Percentiles rank a stretch among this genome's conserved stretches.
phyloP scores from a whole-genome alignment of 2,888 invertebrate species.

The Eupithecia abbreviata region DNA sequence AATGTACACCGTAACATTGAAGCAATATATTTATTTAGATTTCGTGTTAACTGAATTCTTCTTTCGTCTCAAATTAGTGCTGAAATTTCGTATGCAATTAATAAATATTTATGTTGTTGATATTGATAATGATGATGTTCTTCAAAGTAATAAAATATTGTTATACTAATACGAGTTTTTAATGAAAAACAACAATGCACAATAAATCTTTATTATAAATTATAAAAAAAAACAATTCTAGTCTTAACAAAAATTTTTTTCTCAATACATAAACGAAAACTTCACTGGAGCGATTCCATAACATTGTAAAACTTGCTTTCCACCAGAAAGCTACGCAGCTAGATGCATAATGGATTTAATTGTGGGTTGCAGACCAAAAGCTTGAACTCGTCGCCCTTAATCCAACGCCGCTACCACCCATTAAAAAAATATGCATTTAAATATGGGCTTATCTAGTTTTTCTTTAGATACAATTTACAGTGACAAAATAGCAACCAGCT shows the following conservation, averaged over 20 bases:
- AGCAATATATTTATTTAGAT: not conserved
- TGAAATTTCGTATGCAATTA: slow-evolving; percentile 14
- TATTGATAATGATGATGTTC: slow-evolving; percentile 35
- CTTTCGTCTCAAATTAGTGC: not conserved
- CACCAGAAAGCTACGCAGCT: not conserved
- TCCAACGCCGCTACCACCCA: too few species aligned
- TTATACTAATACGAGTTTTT: slow-evolving; percentile 34
- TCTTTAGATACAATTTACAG: too few species aligned
- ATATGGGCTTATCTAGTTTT: too few species aligned
- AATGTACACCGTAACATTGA: slow-evolving; percentile 1
- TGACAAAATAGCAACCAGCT: too few species aligned
- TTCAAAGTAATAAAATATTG: slow-evolving; percentile 47
- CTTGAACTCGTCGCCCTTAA: too few species aligned
- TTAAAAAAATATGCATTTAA: too few species aligned
- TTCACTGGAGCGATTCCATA: slow-evolving; percentile 23
- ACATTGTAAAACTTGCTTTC: slow-evolving; percentile 2
- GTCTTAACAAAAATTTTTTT: slow-evolving; percentile 39
- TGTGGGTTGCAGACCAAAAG: not conserved
- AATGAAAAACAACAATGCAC: slow-evolving; percentile 40
- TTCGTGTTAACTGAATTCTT: not conserved
- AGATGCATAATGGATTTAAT: not conserved
- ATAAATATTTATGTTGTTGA: slow-evolving; percentile 23
- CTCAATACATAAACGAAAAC: slow-evolving; percentile 31
- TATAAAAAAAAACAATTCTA: slow-evolving; percentile 26
- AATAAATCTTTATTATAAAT: slow-evolving; percentile 48